Base-by-base conservation (phyloP, 2,113 vertebrate species). In the Eurypyga helias region DNA sequence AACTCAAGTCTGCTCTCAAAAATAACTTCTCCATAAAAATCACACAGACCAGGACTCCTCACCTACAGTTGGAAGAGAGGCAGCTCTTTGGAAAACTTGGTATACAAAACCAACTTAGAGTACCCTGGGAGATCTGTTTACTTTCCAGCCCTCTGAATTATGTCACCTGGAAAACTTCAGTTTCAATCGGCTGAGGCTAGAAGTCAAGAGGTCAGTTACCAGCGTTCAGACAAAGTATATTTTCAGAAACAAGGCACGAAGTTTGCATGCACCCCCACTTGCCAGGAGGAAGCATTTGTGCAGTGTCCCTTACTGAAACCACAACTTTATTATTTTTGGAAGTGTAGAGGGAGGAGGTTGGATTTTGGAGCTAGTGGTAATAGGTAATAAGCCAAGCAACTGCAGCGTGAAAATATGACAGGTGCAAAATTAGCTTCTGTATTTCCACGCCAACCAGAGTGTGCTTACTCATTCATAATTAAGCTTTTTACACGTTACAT, bases 381-480 rank as follows among this genome's bases (percentile, higher is more conserved):
- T 10, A 89, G 61, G 84, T 94, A 96, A 94, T 94, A 93, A 96
- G 62, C 46, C 66, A 95, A 93, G 66, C 41, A 87, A 86, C 49
- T 87, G 54, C 70, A 93, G 78, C 15, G 6, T 91, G 87, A 93
- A 96, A 95, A 96, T 58, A 54, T 28, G 71, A 96, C 92, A 90
- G 78, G 25, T 88, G 54, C 71, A 93, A 96, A 94, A 94, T 94
- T 90, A 95, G 78, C 58, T 96, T 61, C 87, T 54, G 31, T 34
- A 94, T 88, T 91, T 94, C 79, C 77, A 88, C 11, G 17, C 90
- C 82, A 96, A 60, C 61, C 49, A 73, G 33, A 72, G 54, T 26
- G 23, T 83, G 43, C 79, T 91, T 90, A 88, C 36, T 95, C 84
- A 90, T 83, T 90, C 82, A 85, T 66, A 96, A 96, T 96, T 82